These are phyloP conservation scores for Drosophila sucinea DNA, from an alignment of 1,140 invertebrate genomes.

Conservation along the genomic window DNA sequence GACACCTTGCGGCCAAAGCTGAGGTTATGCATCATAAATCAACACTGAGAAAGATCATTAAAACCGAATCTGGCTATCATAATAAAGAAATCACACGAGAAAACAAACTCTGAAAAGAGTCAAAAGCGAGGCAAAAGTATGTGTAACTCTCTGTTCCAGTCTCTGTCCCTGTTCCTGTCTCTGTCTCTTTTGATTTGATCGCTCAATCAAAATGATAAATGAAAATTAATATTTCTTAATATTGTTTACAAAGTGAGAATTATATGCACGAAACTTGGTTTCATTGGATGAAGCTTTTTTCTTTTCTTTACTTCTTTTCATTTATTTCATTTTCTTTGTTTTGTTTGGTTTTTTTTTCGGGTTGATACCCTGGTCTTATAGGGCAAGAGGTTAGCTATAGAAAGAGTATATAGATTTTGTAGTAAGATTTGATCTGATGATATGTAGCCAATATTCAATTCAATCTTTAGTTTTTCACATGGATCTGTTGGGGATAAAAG, in stretches of 20 bases:
- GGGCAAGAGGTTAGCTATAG: neutral
- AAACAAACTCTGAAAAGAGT: slow-evolving; percentile 58
- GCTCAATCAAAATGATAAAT: slow-evolving; percentile 83
- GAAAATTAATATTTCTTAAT: slow-evolving; percentile 83
- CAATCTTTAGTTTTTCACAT: no score
- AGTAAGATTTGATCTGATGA: no score
- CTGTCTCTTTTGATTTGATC: slow-evolving; percentile 75
- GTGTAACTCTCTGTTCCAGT: slow-evolving; percentile 13
- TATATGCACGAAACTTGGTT: slow-evolving; percentile 63
- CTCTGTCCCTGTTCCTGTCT: neutral
- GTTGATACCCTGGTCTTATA: neutral
- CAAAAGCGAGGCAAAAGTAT: slow-evolving; percentile 13
- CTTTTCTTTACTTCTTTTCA: neutral
- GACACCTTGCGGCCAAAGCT: slow-evolving; percentile 67
- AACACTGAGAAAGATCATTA: slow-evolving; percentile 74
- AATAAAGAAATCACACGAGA: slow-evolving; percentile 82
- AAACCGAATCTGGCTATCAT: slow-evolving; percentile 78
- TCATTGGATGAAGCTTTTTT: slow-evolving; percentile 29
- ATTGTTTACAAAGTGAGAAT: slow-evolving; percentile 83
- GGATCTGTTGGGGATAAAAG: no score
- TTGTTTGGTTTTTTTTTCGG: neutral
- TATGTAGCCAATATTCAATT: no score
- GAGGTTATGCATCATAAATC: slow-evolving; percentile 69
- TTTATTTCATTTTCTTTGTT: slow-evolving; percentile 5
- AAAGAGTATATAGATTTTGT: neutral